phyloP scores from a whole-genome alignment of 1,140 invertebrate species.

The Oedothorax gibbosus region DNA sequence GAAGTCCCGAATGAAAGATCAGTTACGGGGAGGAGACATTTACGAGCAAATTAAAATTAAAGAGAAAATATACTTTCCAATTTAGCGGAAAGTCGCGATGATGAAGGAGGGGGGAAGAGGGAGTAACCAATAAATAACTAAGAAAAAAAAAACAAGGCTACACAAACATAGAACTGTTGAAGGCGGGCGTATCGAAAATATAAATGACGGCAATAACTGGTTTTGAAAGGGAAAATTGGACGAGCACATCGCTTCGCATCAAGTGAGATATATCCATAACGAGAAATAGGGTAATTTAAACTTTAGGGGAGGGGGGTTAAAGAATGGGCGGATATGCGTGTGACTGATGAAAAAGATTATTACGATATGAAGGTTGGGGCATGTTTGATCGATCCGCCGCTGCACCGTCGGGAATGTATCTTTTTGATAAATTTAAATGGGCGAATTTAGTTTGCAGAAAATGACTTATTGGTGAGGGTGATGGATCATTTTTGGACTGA shows the following conservation, averaged over 20 bases:
- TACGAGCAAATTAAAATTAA: slow-evolving; percentile 45
- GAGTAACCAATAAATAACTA: not conserved
- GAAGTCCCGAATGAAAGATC: not conserved
- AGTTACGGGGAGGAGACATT: not conserved
- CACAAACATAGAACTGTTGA: slow-evolving; percentile 18
- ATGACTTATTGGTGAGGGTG: no score
- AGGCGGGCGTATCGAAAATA: slow-evolving; percentile 36
- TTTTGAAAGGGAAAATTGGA: slow-evolving; percentile 34
- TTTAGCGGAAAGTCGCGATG: not conserved
- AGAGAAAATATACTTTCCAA: slow-evolving; percentile 26
- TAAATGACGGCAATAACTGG: slow-evolving; percentile 47
- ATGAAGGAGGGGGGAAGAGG: not conserved
- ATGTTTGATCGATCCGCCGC: not conserved
- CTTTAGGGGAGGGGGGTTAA: slow-evolving; percentile 1
- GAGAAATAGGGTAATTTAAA: slow-evolving; percentile 21
- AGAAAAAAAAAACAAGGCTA: slow-evolving; percentile 6
- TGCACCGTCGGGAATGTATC: not conserved
- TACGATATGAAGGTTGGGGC: not conserved
- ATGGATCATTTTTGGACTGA: no score
- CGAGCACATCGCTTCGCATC: slow-evolving; percentile 19
- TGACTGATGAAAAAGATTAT: slow-evolving; percentile 45
- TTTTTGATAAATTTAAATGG: no score
- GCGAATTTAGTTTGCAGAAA: no score
- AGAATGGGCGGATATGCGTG: slow-evolving; percentile 28
- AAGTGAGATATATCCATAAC: slow-evolving; percentile 10